A percentile compares a stretch with the other conserved stretches of the same genome.
phyloP scores from a whole-genome alignment of 1,140 invertebrate species.

The Plodia interpunctella region DNA sequence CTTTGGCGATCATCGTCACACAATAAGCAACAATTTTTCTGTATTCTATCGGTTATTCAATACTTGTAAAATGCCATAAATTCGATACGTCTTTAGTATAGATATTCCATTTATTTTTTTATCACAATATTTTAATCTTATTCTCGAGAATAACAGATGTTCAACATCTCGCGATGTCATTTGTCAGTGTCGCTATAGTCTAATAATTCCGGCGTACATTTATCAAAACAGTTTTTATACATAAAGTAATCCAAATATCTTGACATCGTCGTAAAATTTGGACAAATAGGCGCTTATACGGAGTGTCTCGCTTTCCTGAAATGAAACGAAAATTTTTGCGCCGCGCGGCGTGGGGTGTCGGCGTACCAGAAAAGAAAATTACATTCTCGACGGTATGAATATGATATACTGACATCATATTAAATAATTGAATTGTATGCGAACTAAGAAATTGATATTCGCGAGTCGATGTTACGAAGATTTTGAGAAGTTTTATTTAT shows the following conservation, averaged over 20 bases:
- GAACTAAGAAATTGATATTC: not conserved
- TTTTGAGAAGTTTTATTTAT: not conserved
- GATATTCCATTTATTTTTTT: conserved; percentile 7
- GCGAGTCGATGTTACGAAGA: not conserved
- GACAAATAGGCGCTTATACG: conserved; percentile 3
- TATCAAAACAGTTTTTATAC: conserved; percentile 36
- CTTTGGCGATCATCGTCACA: no score
- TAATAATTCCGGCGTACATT: conserved; percentile 45
- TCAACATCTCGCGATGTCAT: conserved; percentile 35
- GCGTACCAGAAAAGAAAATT: not conserved
- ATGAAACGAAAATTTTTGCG: conserved; percentile 4
- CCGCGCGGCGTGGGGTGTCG: not conserved
- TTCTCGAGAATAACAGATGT: conserved; percentile 53
- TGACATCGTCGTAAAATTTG: conserved; percentile 13
- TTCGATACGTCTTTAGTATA: no score
- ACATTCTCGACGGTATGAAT: conserved; percentile 2
- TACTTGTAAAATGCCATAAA: no score
- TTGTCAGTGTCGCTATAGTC: conserved; percentile 47
- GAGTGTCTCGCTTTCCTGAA: conserved; percentile 1
- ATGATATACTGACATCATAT: conserved; percentile 2
- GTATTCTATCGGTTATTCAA: no score
- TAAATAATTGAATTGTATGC: conserved; percentile 1
- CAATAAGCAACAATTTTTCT: no score
- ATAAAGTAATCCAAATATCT: conserved; percentile 16
- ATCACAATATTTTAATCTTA: conserved; percentile 34